Base-by-base conservation (phyloP, 2,888 invertebrate genomes). In the Catocala sponsa region DNA sequence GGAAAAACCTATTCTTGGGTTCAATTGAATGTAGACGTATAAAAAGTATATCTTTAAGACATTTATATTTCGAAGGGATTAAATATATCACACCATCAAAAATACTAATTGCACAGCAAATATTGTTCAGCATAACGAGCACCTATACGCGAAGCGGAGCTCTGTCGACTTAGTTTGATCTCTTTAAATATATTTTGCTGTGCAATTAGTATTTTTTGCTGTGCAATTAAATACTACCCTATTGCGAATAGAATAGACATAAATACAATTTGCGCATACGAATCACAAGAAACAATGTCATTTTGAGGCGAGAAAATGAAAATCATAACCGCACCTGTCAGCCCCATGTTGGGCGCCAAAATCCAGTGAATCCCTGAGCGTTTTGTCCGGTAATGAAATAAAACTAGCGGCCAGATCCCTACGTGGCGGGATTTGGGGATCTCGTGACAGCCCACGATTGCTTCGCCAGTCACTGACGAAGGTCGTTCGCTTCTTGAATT, bases 311-410 rank as follows among this genome's bases (percentile, higher is more conserved):
- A 43, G 56, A 68, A 74, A 76, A 76, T 76, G 63, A 76, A 76
- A 80, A 76, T 80, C 65, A 75, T 78, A 78, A 78, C 73, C 68
- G 47, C 70, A 65, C 65, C 74, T 73, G 74, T 74, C 74, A 70
- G 75, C 61, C 73, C 74, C 78, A 69, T 57, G 76, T 77, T 74
- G 76, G 70, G 77, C 73, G 72, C 76, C 81, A 79, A 81, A 84
- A 80, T 76, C 70, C 73, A 55, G 66, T 68, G 74, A 70, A 69
- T 79, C 79, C 79, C 78, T 55, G 54, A 76, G 66, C 77, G 71
- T 77, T 68, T 68, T 59, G 58, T 65, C 56, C 68, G 69, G 82
- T 85, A 86, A 87, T 87, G 85, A 86, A 87, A 87, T 86, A 84
- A 84, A 85, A 87, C 82, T 82, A 81, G 79, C 76, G 72, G 75